Evolutionary conservation across 2,797 vertebrate species (phyloP).

Genomic region (Forpus xanthops): DNA sequence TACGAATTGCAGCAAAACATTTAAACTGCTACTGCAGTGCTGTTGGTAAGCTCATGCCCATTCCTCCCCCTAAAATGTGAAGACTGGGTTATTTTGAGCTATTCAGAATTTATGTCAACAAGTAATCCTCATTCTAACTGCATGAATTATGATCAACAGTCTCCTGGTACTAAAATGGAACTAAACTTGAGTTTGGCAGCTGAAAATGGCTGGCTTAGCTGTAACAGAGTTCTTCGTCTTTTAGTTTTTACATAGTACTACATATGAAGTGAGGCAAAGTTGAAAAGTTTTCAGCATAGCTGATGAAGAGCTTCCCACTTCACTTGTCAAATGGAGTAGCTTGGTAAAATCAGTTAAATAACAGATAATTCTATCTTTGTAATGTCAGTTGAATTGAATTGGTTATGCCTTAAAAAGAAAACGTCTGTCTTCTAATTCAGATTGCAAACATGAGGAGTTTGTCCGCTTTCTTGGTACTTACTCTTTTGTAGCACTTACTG

Average conservation of each 20-base stretch:
- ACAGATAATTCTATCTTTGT: not conserved
- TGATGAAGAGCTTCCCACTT: not conserved
- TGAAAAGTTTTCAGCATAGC: not conserved
- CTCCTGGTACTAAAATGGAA: conserved; percentile 45
- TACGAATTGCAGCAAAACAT: not conserved
- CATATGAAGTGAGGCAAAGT: not conserved
- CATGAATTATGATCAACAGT: not conserved
- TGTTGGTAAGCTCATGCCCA: not conserved
- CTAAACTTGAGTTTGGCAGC: conserved; percentile 31
- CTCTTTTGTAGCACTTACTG: not conserved
- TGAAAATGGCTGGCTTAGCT: conserved; percentile 26
- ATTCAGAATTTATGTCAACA: conserved; percentile 5
- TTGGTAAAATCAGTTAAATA: not conserved
- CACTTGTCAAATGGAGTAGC: not conserved
- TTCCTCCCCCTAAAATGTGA: not conserved
- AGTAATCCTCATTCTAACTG: conserved; percentile 20
- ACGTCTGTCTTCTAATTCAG: not conserved
- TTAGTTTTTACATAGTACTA: not conserved
- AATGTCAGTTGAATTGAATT: not conserved
- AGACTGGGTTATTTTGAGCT: conserved; percentile 9
- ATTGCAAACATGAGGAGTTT: not conserved
- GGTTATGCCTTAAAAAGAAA: not conserved
- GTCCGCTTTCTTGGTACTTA: not conserved
- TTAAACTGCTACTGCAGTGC: not conserved
- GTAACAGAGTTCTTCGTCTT: not conserved